These are phyloP conservation scores for Telmatochromis brichardi DNA, from an alignment of 2,113 vertebrate species.

Conservation along the genomic window DNA sequence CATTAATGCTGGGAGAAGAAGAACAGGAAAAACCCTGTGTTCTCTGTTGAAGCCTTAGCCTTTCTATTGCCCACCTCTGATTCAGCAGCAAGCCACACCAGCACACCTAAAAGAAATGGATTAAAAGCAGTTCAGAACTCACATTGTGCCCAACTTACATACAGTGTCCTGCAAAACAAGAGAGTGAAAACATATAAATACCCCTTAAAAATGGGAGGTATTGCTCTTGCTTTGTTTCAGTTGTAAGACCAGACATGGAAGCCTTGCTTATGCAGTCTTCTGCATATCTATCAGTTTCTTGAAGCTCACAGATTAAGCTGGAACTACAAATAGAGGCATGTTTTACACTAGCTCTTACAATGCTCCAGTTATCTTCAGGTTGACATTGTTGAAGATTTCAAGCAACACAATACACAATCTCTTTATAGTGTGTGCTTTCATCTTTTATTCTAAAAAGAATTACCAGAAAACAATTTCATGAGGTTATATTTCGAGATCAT, in stretches of 20 bases:
- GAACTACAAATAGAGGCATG: not conserved
- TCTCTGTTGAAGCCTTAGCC: constrained; percentile 39
- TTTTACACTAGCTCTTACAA: not conserved
- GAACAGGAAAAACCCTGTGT: constrained; percentile 59
- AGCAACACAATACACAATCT: not conserved
- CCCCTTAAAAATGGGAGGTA: not conserved
- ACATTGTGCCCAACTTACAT: not conserved
- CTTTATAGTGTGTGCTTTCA: constrained; percentile 9
- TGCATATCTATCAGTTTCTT: not conserved
- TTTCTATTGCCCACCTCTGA: constrained; percentile 47
- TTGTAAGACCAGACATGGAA: not conserved
- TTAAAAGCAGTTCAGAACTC: constrained; percentile 19
- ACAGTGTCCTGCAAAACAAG: not conserved
- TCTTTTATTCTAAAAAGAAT: not conserved
- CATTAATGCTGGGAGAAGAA: constrained; percentile 65
- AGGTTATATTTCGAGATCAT: constrained; percentile 44
- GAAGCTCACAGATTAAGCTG: not conserved
- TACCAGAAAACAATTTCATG: constrained; percentile 33
- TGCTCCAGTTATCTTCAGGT: constrained; percentile 26
- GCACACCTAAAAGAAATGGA: constrained; percentile 6
- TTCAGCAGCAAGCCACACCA: constrained; percentile 19
- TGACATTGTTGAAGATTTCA: not conserved
- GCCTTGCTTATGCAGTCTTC: not conserved
- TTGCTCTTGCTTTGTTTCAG: not conserved
- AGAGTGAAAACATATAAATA: not conserved